Evolutionary conservation across 2,888 invertebrate genomes (phyloP), one percentile per base, ranked within the genome.

Genomic region (Leucoma salicis): DNA sequence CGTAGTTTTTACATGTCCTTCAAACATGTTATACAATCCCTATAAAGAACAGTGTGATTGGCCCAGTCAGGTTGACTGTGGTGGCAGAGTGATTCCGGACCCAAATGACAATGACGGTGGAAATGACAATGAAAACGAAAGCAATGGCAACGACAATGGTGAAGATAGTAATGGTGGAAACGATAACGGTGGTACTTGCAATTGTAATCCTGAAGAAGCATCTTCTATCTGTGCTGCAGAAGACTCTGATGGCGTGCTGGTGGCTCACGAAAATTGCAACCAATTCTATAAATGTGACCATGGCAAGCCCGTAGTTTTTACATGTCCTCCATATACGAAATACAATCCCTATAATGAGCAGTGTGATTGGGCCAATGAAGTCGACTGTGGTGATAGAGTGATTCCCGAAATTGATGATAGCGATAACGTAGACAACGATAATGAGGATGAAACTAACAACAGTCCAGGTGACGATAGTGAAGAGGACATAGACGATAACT

Each of bases 261-360:
- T 75, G 0, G 70, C 70, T 2, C 65, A 75, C 16, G 70, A 74
- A 41, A 63, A 68, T 35, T 76, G 77, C 36, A 67, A 72, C 32
- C 53, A 71, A 29, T 78, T 70, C 42, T 75, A 75, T 34, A 44
- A 44, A 4, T 76, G 76, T 14, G 21, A 8, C 1, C 11, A 44
- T 1, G 71, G 75, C 0, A 35, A 28, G 10, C 70, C 74, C 0
- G 60, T 74, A 2, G 46, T 42, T 0, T 4, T 60, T 0, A 18
- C 7, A 1, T 77, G 77, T 28, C 45, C 47, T 2, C 14, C 13
- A 0, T 45, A 37, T n/a, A 59, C 74, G 0, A n/a, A 69, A 0
- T 77, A 57, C 39, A 68, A 75, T 32, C 64, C 62, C 2, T 28
- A 44, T 4, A 66, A 18, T 0, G 61, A 70, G 2, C 31, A 41